Percentiles rank a stretch among this genome's conserved stretches.
These are phyloP conservation scores for Dicyrtomina minuta DNA, from an alignment of 2,888 invertebrate species.

Conservation along the genomic window DNA sequence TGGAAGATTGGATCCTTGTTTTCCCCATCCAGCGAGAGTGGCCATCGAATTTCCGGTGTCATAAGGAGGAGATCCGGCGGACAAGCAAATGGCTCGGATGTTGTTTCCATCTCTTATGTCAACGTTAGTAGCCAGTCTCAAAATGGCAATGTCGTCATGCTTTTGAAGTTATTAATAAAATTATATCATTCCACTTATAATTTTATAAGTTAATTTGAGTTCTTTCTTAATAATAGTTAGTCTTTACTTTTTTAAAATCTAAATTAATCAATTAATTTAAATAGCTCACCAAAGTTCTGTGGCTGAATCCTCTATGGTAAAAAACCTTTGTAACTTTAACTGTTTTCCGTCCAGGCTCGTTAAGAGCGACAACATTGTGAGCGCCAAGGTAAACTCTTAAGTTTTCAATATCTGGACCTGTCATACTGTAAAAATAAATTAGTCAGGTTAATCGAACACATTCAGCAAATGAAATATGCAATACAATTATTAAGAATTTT, in stretches of 20 bases:
- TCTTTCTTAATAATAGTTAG: not conserved
- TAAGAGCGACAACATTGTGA: not conserved
- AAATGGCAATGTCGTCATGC: conserved; percentile 80
- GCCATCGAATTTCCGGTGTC: conserved; percentile 71
- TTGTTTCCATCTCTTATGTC: conserved; percentile 64
- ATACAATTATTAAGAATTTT: too few relatives aligned
- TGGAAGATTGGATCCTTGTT: conserved; percentile 71
- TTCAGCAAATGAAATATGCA: not conserved
- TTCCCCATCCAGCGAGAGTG: conserved; percentile 88
- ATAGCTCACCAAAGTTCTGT: conserved; percentile 70
- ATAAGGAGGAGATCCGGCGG: conserved; percentile 57
- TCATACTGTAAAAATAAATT: conserved; percentile 17
- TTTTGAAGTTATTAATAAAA: conserved; percentile 55
- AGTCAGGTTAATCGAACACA: not conserved
- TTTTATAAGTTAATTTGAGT: too few relatives aligned
- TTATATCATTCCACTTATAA: not conserved
- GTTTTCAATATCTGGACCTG: conserved; percentile 3
- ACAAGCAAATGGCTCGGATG: conserved; percentile 77
- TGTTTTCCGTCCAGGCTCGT: conserved; percentile 8
- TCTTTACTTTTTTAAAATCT: too few relatives aligned
- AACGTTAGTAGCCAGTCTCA: conserved; percentile 76
- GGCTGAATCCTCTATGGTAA: conserved; percentile 75
- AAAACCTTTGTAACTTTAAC: conserved; percentile 40
- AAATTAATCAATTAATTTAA: too few relatives aligned
- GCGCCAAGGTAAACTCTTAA: conserved; percentile 18